Conservation (phyloP, 2,888 invertebrate species). For the Andrena trimmerana region DNA sequence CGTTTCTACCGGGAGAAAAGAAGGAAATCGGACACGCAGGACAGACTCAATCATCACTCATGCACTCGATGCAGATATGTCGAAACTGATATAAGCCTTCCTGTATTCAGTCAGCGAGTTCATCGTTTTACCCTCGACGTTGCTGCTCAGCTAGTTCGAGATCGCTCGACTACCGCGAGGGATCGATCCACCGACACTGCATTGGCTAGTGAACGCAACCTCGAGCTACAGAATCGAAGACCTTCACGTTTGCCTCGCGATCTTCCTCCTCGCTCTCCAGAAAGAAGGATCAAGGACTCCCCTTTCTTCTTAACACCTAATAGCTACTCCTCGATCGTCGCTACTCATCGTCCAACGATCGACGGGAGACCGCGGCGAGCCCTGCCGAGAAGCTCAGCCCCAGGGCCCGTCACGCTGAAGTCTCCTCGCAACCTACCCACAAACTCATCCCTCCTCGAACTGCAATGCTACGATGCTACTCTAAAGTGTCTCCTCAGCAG, state of each 20-base stretch:
- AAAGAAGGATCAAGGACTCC: background rate
- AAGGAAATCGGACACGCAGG: constrained; percentile 51
- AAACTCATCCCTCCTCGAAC: constrained; percentile 3
- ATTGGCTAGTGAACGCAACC: constrained; percentile 1
- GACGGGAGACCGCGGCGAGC: background rate
- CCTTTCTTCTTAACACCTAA: background rate
- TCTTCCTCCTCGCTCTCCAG: background rate
- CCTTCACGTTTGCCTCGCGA: background rate
- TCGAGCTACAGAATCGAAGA: background rate
- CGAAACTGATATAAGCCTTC: constrained; percentile 78
- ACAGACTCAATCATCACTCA: constrained; percentile 52
- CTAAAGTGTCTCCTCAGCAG: constrained; percentile 22
- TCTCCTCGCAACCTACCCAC: background rate
- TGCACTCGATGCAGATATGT: constrained; percentile 78
- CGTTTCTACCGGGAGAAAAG: constrained; percentile 34
- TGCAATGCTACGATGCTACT: constrained; percentile 27
- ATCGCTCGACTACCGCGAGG: constrained; percentile 6
- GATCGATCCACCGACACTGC: background rate
- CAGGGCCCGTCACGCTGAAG: background rate
- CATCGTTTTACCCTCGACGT: background rate
- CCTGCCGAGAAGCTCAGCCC: background rate
- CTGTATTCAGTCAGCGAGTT: constrained; percentile 45
- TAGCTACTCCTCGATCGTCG: background rate
- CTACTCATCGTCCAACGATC: background rate
- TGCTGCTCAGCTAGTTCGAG: background rate